Evolutionary conservation across 2,113 vertebrate genomes (phyloP).

Genomic region (Chamaetylas fuelleborni): DNA sequence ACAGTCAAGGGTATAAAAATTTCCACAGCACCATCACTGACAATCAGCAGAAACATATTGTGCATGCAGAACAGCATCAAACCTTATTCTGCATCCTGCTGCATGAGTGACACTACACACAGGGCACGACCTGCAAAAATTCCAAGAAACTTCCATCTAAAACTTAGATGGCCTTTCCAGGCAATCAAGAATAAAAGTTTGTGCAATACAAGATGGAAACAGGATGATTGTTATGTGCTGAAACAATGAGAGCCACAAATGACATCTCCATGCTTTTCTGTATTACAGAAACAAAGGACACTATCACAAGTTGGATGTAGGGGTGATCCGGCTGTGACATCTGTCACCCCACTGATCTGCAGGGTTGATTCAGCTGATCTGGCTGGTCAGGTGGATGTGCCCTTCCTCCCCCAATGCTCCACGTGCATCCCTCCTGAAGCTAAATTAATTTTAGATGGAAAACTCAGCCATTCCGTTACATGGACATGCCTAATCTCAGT

Average conservation of each 20-base stretch:
- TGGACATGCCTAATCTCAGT: background rate
- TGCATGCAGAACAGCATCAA: background rate
- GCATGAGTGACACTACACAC: fast-evolving
- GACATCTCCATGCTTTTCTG: background rate
- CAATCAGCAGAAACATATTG: background rate
- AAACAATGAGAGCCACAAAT: background rate
- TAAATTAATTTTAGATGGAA: background rate
- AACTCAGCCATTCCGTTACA: background rate
- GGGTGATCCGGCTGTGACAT: constrained; percentile 86
- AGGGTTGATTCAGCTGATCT: constrained; percentile 97
- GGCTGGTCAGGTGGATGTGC: constrained; percentile 93
- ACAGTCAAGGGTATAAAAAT: background rate
- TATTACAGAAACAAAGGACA: background rate
- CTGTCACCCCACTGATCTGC: constrained; percentile 88
- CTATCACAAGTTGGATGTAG: constrained; percentile 54
- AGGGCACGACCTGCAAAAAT: background rate
- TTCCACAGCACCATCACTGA: background rate
- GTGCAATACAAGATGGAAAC: background rate
- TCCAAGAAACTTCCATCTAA: fast-evolving
- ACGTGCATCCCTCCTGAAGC: constrained; percentile 93
- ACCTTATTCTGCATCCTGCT: background rate
- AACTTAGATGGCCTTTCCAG: background rate
- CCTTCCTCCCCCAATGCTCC: constrained; percentile 94
- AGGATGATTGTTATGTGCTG: background rate
- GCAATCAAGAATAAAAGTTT: background rate